Base-by-base conservation (phyloP, 1,140 invertebrate species). In the Bombus breviceps region DNA sequence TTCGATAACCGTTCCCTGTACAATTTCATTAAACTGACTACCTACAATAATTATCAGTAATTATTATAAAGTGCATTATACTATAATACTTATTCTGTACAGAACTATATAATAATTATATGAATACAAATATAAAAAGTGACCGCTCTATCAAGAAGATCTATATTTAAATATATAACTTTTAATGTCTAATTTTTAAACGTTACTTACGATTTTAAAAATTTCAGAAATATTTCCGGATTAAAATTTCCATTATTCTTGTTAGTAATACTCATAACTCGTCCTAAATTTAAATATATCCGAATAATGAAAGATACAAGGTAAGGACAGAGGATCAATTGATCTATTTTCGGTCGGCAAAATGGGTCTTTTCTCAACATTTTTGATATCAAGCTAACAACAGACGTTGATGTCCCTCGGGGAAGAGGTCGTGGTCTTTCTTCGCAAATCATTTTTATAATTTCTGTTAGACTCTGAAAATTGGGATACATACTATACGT, bases 211-310 rank as follows among this genome's bases (percentile, higher is more conserved):
- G 76, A 18, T 25, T 85, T 89, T 8, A 90, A 47, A 41, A 89
- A 90, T 80, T 87, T 90, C 13, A 90, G 15, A 39, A 90, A 90
- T 34, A 88, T 10, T 15, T 86, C 57, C 6, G 75, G 10, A 4
- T 59, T 37, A 47, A 83, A 87, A 12, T 32, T 90, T 0, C 47
- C 64, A 12, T 53, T 13, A 8, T 73, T 41, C 28, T 73, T 69
- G n/a, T 66, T 10, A 3, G 43, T 41, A 13, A 62, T 53, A 39
- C 85, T 86, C 43, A 75, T 37, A n/a, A 62, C 72, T 62, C 94
- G 91, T 8, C 94, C 94, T 2, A 95, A 79, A 81, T 95, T 95
- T 0, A 95, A 86, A 81, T 94, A 91, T 22, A 93, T 88, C 86
- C 92, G 91, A 13, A 89, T 83, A 3, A 94, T 85, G 9, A 86